Evolutionary conservation across 2,113 vertebrate species (phyloP).

Genomic region (Callithrix jacchus): DNA sequence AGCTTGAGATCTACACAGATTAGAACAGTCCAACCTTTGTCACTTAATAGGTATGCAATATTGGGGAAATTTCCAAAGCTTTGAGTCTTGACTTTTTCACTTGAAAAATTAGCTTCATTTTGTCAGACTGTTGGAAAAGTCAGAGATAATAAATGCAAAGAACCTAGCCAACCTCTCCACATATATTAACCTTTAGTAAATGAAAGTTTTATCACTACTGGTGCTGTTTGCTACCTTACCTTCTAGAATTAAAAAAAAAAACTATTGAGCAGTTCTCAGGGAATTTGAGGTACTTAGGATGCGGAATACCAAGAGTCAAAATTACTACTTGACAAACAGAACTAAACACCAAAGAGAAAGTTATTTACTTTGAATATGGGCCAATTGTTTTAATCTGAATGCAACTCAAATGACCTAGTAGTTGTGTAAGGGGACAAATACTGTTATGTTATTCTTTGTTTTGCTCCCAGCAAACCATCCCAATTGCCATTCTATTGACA

Average conservation of each 20-base stretch:
- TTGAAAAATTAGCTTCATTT: background rate
- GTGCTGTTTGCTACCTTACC: background rate
- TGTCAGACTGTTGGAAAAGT: background rate
- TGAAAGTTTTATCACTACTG: background rate
- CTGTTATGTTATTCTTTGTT: background rate
- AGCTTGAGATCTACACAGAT: background rate
- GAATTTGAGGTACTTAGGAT: background rate
- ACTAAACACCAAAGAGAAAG: background rate
- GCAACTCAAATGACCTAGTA: background rate
- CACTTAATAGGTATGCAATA: background rate
- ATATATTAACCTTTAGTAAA: background rate
- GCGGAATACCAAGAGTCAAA: background rate
- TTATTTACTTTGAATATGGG: background rate
- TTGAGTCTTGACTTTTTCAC: background rate
- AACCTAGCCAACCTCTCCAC: too few relatives aligned
- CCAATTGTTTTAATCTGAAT: background rate
- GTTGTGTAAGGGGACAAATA: background rate
- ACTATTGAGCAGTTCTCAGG: too few relatives aligned
- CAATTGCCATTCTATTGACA: background rate
- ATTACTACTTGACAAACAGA: background rate
- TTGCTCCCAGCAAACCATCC: background rate
- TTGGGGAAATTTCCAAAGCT: background rate
- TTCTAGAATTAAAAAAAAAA: background rate
- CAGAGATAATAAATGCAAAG: background rate
- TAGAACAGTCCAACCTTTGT: background rate